A percentile compares a stretch with the other conserved stretches of the same genome.
phyloP scores from a whole-genome alignment of 1,140 invertebrate genomes.

The Heliconius eleuchia region DNA sequence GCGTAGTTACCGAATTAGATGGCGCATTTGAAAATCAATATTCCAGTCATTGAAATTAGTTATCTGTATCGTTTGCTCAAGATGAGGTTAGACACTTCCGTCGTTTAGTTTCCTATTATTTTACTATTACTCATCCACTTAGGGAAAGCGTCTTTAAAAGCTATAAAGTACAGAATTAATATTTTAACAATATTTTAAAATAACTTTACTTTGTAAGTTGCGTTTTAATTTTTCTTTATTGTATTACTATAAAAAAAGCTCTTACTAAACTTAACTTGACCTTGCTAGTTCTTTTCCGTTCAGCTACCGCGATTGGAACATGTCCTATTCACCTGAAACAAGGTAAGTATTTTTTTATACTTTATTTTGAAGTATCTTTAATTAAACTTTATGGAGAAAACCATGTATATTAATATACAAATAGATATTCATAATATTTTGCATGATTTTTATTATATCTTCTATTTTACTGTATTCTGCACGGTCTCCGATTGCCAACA shows the following conservation, averaged over 20 bases:
- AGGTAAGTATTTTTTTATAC: constrained; percentile 84
- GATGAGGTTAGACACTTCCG: constrained; percentile 57
- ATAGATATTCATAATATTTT: constrained; percentile 1
- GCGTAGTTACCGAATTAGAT: not conserved
- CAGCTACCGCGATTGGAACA: constrained; percentile 87
- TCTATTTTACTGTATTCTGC: constrained; percentile 46
- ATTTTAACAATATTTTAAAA: constrained; percentile 55
- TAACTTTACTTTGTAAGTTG: constrained; percentile 24
- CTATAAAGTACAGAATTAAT: constrained; percentile 53
- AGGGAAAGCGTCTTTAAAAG: constrained; percentile 43
- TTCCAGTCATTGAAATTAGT: constrained; percentile 19
- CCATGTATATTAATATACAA: constrained; percentile 6
- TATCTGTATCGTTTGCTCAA: constrained; percentile 24
- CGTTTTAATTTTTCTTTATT: constrained; percentile 38
- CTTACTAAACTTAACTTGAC: constrained; percentile 77
- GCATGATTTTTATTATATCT: constrained; percentile 15
- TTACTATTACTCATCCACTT: constrained; percentile 55
- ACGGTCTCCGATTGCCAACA: constrained; percentile 85
- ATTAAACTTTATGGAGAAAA: constrained; percentile 39
- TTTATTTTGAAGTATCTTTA: constrained; percentile 47
- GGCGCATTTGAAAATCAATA: constrained; percentile 29
- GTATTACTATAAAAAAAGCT: constrained; percentile 64
- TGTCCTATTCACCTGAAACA: constrained; percentile 88
- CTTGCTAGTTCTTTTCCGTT: constrained; percentile 86
- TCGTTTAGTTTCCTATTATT: constrained; percentile 67